Base-by-base conservation (phyloP, 1,140 invertebrate genomes). In the Sarcophaga peregrina region DNA sequence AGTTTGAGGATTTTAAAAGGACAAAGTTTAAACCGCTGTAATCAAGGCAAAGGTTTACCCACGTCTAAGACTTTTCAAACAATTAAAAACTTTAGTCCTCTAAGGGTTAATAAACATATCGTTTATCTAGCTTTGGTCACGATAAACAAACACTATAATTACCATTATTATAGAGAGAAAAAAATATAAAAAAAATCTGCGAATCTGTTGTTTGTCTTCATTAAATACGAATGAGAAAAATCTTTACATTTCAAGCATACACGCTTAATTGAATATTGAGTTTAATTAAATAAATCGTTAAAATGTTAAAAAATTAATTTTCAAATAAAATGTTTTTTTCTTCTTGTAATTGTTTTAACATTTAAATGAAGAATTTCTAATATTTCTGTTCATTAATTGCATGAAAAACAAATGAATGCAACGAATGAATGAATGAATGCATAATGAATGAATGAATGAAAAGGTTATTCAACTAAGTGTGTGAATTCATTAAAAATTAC, bases 271-370 rank as follows among this genome's bases (percentile, higher is more conserved):
- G 54, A 58, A 58, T n/a, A 58, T 58, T 58, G n/a, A 2, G 25
- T 68, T 20, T 68, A 68, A 17, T 68, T 68, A 68, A 68, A 68
- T 68, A 68, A 68, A 68, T 68, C 25, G 62, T 20, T 68, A 25
- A 68, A 68, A 25, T n/a, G 62, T 68, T 68, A 68, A 68, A 4
- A 37, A 68, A 20, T 25, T 68, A 68, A 68, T 68, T 68, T 68
- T 68, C 62, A 68, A 68, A 68, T 68, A 68, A 68, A 68, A 25
- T 37, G 4, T 37, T 37, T 37, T 37, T 1, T 37, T 2, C 1
- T 37, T 68, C 10, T 68, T 68, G 17, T 68, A 68, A 25, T 68
- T 68, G 25, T 68, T 25, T 25, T 68, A 58, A 13, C 54, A 58
- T 58, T 58, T 58, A 58, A 58, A n/a, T n/a, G 6, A 58, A 58